Conservation (phyloP, 2,888 invertebrate genomes). For the Dynastes grantii region DNA sequence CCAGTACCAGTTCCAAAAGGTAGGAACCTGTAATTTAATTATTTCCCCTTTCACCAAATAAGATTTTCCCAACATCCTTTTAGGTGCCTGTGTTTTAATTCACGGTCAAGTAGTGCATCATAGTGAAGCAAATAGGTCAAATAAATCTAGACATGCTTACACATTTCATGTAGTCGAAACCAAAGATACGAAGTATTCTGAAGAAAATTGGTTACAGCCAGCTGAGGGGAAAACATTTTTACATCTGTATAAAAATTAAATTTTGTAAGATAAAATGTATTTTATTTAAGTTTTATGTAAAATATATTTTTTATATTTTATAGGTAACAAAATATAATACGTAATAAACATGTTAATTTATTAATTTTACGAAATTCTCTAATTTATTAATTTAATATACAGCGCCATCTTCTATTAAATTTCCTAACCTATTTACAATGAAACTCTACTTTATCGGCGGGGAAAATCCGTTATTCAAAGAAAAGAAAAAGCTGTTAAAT, state of each 20-base stretch:
- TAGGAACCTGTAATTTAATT: conserved; percentile 63
- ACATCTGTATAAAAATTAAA: conserved; percentile 76
- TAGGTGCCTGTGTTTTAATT: conserved; percentile 90
- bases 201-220: conserved; percentile 91
- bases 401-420: too few relatives aligned
- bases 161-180: conserved; percentile 95
- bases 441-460: conserved; percentile 3
- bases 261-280: conserved; percentile 15
- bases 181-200: conserved; percentile 81
- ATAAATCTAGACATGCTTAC: conserved; percentile 91
- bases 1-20: conserved; percentile 90
- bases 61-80: conserved; percentile 52
- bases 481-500: not conserved
- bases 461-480: too few relatives aligned
- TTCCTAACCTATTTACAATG: not conserved
- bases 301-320: conserved; percentile 49
- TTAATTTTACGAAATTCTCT: too few relatives aligned
- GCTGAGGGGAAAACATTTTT: conserved; percentile 80
- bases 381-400: too few relatives aligned
- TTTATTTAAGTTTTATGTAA: conserved; percentile 26
- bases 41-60: not conserved
- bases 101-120: conserved; percentile 96
- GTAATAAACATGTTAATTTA: conserved; percentile 13
- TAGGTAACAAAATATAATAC: not conserved
- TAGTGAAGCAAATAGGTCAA: conserved; percentile 89